phyloP scores from a whole-genome alignment of 2,113 vertebrate species.

The Tetrax tetrax region DNA sequence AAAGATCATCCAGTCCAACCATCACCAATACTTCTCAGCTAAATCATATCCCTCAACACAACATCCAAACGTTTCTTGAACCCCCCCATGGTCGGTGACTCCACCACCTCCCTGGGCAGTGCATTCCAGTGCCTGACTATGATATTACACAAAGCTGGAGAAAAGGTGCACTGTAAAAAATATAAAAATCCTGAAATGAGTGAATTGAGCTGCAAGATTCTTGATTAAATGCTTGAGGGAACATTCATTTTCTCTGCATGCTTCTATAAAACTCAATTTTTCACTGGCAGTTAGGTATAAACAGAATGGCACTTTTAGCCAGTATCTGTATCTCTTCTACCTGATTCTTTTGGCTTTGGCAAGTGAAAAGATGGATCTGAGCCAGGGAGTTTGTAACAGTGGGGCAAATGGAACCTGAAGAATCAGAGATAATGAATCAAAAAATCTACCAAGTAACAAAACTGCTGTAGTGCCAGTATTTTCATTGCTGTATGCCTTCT shows the following conservation, averaged over 20 bases:
- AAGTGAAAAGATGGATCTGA: background rate
- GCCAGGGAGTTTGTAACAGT: background rate
- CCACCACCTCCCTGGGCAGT: too few species aligned
- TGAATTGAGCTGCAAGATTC: background rate
- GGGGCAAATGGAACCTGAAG: background rate
- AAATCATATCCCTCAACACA: too few species aligned
- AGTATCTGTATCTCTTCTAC: background rate
- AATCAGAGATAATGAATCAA: background rate
- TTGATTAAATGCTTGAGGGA: conserved; percentile 20
- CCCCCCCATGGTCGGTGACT: too few species aligned
- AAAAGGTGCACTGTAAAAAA: background rate
- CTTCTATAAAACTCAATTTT: background rate
- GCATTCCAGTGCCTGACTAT: too few species aligned
- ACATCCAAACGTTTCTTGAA: too few species aligned
- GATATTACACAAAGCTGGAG: background rate
- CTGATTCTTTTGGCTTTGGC: background rate
- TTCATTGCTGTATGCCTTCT: background rate
- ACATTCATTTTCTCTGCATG: conserved; percentile 18
- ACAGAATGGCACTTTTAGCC: background rate
- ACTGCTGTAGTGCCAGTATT: background rate
- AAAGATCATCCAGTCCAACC: too few species aligned
- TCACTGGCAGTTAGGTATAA: background rate
- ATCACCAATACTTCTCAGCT: too few species aligned
- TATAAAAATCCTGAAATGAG: background rate
- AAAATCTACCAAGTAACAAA: background rate